Conservation (phyloP, 2,113 vertebrate genomes). For the Neoarius graeffei region DNA sequence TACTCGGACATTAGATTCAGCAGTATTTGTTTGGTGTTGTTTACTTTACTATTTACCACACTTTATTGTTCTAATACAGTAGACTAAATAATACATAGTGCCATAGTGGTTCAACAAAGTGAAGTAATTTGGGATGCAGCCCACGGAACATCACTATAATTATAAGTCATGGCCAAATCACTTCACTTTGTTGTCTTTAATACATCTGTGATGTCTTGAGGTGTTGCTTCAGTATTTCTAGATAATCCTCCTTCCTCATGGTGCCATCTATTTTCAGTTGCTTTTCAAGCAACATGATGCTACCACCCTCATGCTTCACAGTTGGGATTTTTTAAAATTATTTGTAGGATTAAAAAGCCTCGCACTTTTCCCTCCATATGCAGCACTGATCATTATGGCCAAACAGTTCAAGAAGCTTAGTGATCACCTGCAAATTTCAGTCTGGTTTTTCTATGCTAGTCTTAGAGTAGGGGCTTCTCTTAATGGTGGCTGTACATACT, state of each 20-base stretch:
- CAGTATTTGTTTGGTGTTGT: not conserved
- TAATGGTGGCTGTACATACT: not conserved
- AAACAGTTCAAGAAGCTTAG: not conserved
- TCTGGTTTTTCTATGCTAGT: not conserved
- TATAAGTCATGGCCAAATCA: not conserved
- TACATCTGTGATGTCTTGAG: not conserved
- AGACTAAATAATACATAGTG: not conserved
- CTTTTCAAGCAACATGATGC: not conserved
- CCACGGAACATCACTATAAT: not conserved
- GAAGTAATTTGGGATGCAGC: too few species aligned
- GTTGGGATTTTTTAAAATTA: not conserved
- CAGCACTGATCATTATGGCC: not conserved
- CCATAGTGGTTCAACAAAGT: not conserved
- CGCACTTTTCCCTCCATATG: not conserved
- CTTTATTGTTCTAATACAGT: not conserved
- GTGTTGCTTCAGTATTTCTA: not conserved
- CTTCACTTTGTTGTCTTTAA: not conserved
- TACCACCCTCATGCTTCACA: not conserved
- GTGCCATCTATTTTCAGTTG: not conserved
- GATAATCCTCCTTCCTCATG: not conserved
- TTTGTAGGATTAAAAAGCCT: not conserved
- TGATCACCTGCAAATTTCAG: not conserved
- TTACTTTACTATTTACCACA: too few species aligned
- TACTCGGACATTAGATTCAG: not conserved
- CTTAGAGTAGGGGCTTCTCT: not conserved